These are phyloP conservation scores for Agrilus biguttatus DNA, from an alignment of 2,888 invertebrate genomes.

Conservation along the genomic window DNA sequence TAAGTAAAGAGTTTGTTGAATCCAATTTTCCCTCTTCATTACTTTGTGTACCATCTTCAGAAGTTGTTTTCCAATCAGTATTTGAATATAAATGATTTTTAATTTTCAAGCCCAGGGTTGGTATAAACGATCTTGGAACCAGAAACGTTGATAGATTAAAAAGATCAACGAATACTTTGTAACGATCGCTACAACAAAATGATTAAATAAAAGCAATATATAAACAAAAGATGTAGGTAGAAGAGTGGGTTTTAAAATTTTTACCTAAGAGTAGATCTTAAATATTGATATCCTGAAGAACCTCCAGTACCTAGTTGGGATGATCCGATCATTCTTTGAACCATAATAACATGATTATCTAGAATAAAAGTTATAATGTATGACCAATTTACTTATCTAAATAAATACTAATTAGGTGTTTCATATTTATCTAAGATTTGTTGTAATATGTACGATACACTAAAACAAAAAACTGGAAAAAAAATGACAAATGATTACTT, in stretches of 20 bases:
- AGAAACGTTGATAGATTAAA: slow-evolving; percentile 96
- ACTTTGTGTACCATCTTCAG: slow-evolving; percentile 2
- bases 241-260: neutral
- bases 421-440: neutral
- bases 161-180: slow-evolving; percentile 94
- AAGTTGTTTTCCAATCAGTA: neutral
- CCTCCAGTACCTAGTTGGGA: slow-evolving; percentile 95
- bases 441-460: too few relatives aligned
- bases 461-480: slow-evolving; percentile 2
- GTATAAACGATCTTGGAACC: slow-evolving; percentile 82
- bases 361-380: slow-evolving; percentile 15
- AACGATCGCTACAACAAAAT: slow-evolving; percentile 69
- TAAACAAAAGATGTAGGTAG: too few relatives aligned
- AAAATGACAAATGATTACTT: slow-evolving; percentile 27
- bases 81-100: slow-evolving; percentile 48
- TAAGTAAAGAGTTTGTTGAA: neutral
- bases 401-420: neutral
- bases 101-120: slow-evolving; percentile 74
- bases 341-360: slow-evolving; percentile 98
- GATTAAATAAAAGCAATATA: neutral
- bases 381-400: neutral
- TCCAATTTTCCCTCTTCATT: neutral
- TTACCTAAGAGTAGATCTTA: slow-evolving; percentile 90
- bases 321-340: slow-evolving; percentile 96
- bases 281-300: slow-evolving; percentile 95